Evolutionary conservation across 53 echinoderm and acorn worm species (phyloP), one percentile per base, ranked within the genome.

Genomic region (Zoroaster sp.): DNA sequence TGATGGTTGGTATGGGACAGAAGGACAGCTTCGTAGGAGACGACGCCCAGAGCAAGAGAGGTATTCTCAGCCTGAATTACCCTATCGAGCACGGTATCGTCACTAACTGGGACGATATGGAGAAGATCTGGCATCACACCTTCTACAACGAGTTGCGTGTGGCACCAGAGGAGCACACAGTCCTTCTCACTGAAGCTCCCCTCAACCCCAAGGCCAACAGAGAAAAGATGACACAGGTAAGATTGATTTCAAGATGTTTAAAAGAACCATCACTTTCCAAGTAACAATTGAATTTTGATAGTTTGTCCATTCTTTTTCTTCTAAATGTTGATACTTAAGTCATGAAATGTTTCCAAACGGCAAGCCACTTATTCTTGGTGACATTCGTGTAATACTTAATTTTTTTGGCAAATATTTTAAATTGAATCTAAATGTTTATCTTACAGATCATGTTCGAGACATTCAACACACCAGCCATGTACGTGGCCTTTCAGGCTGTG

Each of bases 71-170:
- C 63, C 92, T 97, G 18, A 97, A 97, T 83, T 97, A 97, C 91
- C 98, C 98, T 55, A 97, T 97, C 88, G 98, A 97, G 86, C 97
- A 95, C 92, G 97, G 97, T 78, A 95, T 97, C 90, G 95, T 97
- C 74, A 96, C 94, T 59, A 96, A 96, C 94, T 96, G 96, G 96
- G 96, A 96, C 86, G 94, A 93, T 87, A 96, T 96, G 96, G 96
- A 96, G 91, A 96, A 96, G 93, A 94, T 96, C 94, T 96, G 96
- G 96, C 94, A 96, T 90, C 96, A 96, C 88, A 96, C 96, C 78
- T 96, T 94, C 89, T 96, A 96, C 92, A 97, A 94, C 47, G 97
- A 97, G 80, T 89, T 97, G 76, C 89, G 95, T 81, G 94, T 97
- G 44, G 96, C 96, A 42, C 96, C 96, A 66, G 93, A 95, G 73